Evolutionary conservation across 2,113 vertebrate genomes (phyloP), one percentile per base, ranked within the genome.

Genomic region (Entelurus aequoreus): DNA sequence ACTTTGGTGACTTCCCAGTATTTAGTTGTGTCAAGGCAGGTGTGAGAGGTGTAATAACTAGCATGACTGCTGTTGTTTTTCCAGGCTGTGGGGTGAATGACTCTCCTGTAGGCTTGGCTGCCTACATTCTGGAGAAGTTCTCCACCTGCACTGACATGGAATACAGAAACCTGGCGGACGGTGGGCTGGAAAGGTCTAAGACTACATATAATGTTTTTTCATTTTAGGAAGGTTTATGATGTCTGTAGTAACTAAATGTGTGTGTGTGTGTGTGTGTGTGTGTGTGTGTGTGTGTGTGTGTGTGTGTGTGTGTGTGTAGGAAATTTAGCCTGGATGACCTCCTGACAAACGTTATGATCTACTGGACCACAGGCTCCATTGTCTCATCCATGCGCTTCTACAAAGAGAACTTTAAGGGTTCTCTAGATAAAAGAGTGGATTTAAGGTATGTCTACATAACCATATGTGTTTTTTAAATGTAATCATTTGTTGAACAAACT

Each of bases 61-160:
- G 9, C 16, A 21, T 7, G 40, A 0, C 15, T 70, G 51, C 53
- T 63, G 35, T 56, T 6, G 16, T 48, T 50, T 63, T 35, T 59
- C n/a, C 80, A 95, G 94, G 94, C 0, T 92, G 90, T 80, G 92
- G 83, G 35, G 38, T 93, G 74, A 96, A 94, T 63, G 85, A 94
- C 76, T 94, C 92, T 21, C 93, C 94, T 0, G 91, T 92, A 3
- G 93, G 92, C 15, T 86, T 96, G 73, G 93, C 92, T 62, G 92
- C 94, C 7, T 96, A 94, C 61, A 87, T 94, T 61, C 74, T 95
- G 79, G 94, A 96, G 72, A 93, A 95, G 74, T 96, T 94, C 76
- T 94, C 93, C 46, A 87, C 92, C 10, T 93, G 92, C 92, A 93
- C 92, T 10, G 72, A 94, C 48, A 6, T 62, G 10, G 81, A 81